phyloP scores from a whole-genome alignment of 2,797 vertebrate species.

The Balearica regulorum region DNA sequence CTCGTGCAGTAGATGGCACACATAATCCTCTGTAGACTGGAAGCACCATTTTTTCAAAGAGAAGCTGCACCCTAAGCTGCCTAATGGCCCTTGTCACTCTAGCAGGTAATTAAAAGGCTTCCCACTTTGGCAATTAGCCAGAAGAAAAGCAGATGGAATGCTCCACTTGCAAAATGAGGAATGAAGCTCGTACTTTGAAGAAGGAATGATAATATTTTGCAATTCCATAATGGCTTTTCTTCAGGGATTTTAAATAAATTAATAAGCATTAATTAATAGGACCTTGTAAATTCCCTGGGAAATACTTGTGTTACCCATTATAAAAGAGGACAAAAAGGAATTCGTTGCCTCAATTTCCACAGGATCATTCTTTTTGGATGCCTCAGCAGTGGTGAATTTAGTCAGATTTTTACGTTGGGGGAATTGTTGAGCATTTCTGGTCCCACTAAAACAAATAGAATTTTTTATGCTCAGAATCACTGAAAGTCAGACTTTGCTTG shows the following conservation, averaged over 20 bases:
- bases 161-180: neutral
- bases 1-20: conserved; percentile 10
- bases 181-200: neutral
- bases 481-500: neutral
- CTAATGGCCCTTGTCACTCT: conserved; percentile 18
- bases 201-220: neutral
- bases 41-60: neutral
- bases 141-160: neutral
- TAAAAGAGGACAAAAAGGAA: neutral
- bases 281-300: neutral
- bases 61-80: conserved; percentile 18
- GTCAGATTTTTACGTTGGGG: neutral
- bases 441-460: neutral
- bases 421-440: neutral
- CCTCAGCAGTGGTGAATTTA: neutral
- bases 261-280: conserved; percentile 29
- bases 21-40: neutral
- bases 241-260: neutral
- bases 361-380: neutral
- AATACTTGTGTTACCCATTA: neutral
- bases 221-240: neutral
- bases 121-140: conserved; percentile 13
- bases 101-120: conserved; percentile 58
- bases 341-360: neutral
- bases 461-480: neutral